Percentiles rank a stretch among this genome's conserved stretches.
These are phyloP conservation scores for Procambarus clarkii DNA, from an alignment of 1,140 invertebrate genomes.

Conservation along the genomic window DNA sequence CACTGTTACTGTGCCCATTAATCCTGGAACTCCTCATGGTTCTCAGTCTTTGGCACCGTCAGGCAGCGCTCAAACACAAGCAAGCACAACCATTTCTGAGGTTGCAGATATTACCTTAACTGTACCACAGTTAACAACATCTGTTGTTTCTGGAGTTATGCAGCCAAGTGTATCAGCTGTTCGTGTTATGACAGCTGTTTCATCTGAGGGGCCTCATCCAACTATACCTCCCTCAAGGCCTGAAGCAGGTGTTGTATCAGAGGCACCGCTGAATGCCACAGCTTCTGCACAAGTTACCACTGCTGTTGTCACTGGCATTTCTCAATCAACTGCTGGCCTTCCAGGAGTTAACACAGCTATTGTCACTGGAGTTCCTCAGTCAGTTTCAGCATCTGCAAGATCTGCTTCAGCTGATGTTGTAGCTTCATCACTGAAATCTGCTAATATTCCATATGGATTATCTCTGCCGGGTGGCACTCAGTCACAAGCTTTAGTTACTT, in stretches of 20 bases:
- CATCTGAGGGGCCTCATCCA: background rate
- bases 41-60: constrained; percentile 19
- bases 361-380: constrained; percentile 10
- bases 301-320: constrained; percentile 39
- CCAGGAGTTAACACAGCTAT: constrained; percentile 1
- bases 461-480: constrained; percentile 7
- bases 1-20: constrained; percentile 52
- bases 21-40: constrained; percentile 35
- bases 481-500: constrained; percentile 12
- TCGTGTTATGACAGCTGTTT: constrained; percentile 20
- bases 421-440: background rate
- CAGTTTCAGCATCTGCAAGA: background rate
- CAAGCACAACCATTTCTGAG: constrained; percentile 43
- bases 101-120: constrained; percentile 27
- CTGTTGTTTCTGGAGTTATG: constrained; percentile 32
- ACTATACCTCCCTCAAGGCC: constrained; percentile 18
- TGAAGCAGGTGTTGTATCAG: background rate
- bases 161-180: constrained; percentile 18
- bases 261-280: background rate
- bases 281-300: constrained; percentile 14
- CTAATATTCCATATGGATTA: background rate
- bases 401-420: background rate
- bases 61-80: constrained; percentile 26
- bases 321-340: constrained; percentile 10
- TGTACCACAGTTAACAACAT: constrained; percentile 3